Percentiles rank a stretch among this genome's conserved stretches.
phyloP scores from a whole-genome alignment of 2,113 vertebrate species.

The Orcinus orca region DNA sequence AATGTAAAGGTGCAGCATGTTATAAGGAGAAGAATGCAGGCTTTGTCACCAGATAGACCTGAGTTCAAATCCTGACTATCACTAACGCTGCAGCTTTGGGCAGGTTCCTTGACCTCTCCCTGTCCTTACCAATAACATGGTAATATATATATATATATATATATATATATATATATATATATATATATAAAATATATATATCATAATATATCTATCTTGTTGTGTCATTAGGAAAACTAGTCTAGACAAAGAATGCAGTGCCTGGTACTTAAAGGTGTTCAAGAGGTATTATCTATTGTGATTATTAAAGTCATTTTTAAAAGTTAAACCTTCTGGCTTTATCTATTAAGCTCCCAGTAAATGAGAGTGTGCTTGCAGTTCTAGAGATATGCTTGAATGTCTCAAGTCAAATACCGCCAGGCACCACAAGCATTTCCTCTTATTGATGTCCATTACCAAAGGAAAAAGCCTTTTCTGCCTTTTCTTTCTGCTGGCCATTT shows the following conservation, averaged over 20 bases:
- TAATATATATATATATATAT: no score
- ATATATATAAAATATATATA: no score
- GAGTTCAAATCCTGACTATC: conserved; percentile 4
- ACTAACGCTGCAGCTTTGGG: background rate
- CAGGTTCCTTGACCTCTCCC: background rate
- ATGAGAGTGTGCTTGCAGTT: background rate
- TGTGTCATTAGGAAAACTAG: background rate
- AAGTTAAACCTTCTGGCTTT: conserved; percentile 34
- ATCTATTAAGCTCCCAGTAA: background rate
- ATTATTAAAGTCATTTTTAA: conserved; percentile 19
- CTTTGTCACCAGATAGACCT: background rate
- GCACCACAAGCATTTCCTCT: background rate
- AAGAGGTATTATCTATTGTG: background rate
- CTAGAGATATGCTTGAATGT: conserved; percentile 14
- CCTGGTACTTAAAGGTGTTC: background rate
- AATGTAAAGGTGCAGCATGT: background rate
- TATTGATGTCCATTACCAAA: background rate
- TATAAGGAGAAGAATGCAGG: background rate
- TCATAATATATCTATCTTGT: background rate
- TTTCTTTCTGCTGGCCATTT: conserved; percentile 6
- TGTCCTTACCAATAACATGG: background rate
- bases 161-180: no score
- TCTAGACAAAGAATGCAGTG: background rate
- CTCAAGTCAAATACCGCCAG: background rate
- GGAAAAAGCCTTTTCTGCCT: conserved; percentile 1